Evolutionary conservation across 1,140 invertebrate genomes (phyloP).

Genomic region (Halictus rubicundus): DNA sequence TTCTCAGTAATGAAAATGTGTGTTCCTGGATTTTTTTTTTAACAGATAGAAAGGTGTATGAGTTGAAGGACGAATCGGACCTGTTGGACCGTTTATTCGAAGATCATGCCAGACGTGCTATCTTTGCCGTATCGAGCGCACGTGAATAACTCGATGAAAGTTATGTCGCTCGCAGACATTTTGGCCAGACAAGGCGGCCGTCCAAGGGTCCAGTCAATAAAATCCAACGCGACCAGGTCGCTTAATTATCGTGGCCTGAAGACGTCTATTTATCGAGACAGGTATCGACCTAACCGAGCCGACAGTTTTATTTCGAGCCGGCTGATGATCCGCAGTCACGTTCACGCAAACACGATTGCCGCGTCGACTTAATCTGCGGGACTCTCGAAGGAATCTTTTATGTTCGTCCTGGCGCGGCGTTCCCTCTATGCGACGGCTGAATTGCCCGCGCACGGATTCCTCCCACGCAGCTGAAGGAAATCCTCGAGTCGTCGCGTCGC

Average conservation of each 20-base stretch:
- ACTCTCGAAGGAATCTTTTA: constrained; percentile 60
- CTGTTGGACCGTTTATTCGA: neutral
- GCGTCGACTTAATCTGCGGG: constrained; percentile 64
- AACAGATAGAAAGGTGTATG: no score
- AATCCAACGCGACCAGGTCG: constrained; percentile 73
- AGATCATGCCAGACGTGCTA: neutral
- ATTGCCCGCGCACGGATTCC: constrained; percentile 39
- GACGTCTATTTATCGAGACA: constrained; percentile 70
- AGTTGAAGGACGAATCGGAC: no score
- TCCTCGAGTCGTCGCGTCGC: neutral
- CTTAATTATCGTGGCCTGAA: constrained; percentile 71
- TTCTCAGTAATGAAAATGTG: no score
- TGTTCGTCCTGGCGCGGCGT: constrained; percentile 35
- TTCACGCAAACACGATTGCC: constrained; percentile 69
- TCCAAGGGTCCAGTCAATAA: constrained; percentile 62
- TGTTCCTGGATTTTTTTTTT: no score
- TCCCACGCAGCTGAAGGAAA: neutral
- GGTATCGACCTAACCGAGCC: constrained; percentile 59
- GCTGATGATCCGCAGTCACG: constrained; percentile 72
- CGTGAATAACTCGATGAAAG: constrained; percentile 25
- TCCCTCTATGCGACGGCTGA: constrained; percentile 31
- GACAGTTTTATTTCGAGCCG: constrained; percentile 31
- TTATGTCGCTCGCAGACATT: constrained; percentile 24
- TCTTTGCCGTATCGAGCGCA: neutral
- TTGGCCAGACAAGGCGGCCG: constrained; percentile 6